These are phyloP conservation scores for Sinhomidia bicolor DNA, from an alignment of 2,888 invertebrate genomes.

Conservation along the genomic window DNA sequence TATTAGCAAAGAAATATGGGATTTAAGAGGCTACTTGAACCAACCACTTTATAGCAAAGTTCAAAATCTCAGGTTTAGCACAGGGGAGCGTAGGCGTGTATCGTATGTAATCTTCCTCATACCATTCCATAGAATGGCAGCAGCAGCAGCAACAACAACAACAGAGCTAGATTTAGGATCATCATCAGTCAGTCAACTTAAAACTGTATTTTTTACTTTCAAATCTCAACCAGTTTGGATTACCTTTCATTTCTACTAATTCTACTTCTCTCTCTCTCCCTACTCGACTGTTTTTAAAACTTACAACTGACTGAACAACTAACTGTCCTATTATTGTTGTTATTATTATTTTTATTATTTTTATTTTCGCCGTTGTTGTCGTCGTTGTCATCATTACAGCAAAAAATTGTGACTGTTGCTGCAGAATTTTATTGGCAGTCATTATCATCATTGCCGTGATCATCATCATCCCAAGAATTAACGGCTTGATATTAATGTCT, in stretches of 20 bases:
- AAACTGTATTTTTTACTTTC: neutral
- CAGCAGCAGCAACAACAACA: neutral
- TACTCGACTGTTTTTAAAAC: neutral
- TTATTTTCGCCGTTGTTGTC: too few species aligned
- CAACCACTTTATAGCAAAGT: neutral
- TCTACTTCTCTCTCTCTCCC: neutral
- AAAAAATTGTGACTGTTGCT: neutral
- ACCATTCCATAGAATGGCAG: too few species aligned
- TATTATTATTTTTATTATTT: neutral
- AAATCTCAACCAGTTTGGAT: slow-evolving; percentile 43
- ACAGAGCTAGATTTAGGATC: slow-evolving; percentile 12
- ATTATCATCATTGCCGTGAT: neutral
- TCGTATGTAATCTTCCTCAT: too few species aligned
- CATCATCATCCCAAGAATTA: too few species aligned
- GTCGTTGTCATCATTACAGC: too few species aligned
- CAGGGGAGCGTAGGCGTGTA: slow-evolving; percentile 1
- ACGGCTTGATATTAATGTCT: neutral
- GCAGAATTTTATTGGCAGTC: neutral
- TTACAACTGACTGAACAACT: neutral
- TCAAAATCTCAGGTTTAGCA: neutral
- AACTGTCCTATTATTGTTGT: neutral
- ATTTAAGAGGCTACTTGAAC: neutral
- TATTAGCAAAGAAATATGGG: too few species aligned
- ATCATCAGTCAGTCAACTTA: neutral
- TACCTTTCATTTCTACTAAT: slow-evolving; percentile 24